These are phyloP conservation scores for Hoplodrina ambigua DNA, from an alignment of 2,888 invertebrate species.

Conservation along the genomic window DNA sequence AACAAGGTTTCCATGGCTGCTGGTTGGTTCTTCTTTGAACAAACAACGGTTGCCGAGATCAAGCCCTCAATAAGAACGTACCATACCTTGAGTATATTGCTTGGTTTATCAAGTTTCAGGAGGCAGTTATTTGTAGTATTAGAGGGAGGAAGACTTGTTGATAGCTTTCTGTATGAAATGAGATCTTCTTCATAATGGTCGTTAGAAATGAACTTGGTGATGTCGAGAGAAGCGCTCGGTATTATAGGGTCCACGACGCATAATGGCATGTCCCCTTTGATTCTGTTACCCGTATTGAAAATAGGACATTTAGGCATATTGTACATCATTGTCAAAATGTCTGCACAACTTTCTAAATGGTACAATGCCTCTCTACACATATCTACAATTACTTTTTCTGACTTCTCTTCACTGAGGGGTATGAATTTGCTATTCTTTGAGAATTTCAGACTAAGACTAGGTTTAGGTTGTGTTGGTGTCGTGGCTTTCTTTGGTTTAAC, in stretches of 20 bases:
- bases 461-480: conserved; percentile 78
- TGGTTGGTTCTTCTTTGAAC: conserved; percentile 96
- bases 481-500: conserved; percentile 81
- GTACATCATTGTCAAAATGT: conserved; percentile 97
- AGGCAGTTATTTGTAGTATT: conserved; percentile 90
- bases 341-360: conserved; percentile 96
- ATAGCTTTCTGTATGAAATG: conserved; percentile 91
- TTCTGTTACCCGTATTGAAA: conserved; percentile 96
- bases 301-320: conserved; percentile 98
- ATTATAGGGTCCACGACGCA: conserved; percentile 96
- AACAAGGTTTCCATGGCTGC: conserved; percentile 96
- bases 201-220: conserved; percentile 92
- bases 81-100: conserved; percentile 97
- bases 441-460: conserved; percentile 83
- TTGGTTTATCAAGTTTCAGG: conserved; percentile 93
- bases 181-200: conserved; percentile 92
- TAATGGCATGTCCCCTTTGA: conserved; percentile 94
- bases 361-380: conserved; percentile 95
- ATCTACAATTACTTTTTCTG: conserved; percentile 89
- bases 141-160: conserved; percentile 87
- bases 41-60: conserved; percentile 94
- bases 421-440: conserved; percentile 88
- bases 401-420: conserved; percentile 85
- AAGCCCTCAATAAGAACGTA: conserved; percentile 96
- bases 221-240: conserved; percentile 92